Evolutionary conservation across 2,797 vertebrate species (phyloP).

Genomic region (Pelodytes ibericus): DNA sequence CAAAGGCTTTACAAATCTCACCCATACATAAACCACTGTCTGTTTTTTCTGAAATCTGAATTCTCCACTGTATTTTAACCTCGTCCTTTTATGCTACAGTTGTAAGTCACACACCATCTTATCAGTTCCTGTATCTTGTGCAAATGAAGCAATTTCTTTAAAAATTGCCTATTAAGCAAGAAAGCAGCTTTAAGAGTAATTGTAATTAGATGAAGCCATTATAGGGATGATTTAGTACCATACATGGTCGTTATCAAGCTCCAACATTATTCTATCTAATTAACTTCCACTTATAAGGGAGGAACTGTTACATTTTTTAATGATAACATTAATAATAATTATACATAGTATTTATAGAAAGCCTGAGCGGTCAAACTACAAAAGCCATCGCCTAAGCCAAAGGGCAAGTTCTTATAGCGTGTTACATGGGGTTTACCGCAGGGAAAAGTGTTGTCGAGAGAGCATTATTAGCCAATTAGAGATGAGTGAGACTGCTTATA

Average conservation of each 20-base stretch:
- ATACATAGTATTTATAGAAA: slow-evolving; percentile 25
- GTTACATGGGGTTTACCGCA: neutral
- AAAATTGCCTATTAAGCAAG: slow-evolving; percentile 40
- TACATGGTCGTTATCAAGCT: slow-evolving; percentile 34
- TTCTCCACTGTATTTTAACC: neutral
- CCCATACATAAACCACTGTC: no score
- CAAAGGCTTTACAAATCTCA: no score
- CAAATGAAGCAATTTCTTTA: slow-evolving; percentile 23
- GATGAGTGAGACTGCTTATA: slow-evolving; percentile 2
- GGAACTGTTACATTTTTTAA: slow-evolving; percentile 36
- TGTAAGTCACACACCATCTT: neutral
- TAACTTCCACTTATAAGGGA: slow-evolving; percentile 49
- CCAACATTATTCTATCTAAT: slow-evolving; percentile 46
- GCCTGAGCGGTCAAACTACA: slow-evolving; percentile 13
- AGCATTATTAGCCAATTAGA: slow-evolving; percentile 29
- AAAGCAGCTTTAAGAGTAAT: slow-evolving; percentile 29
- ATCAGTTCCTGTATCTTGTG: neutral
- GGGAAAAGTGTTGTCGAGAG: slow-evolving; percentile 1
- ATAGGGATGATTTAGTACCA: slow-evolving; percentile 43
- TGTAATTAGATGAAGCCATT: slow-evolving; percentile 36
- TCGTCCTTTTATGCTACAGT: neutral
- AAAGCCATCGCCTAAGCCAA: neutral
- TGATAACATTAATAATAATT: slow-evolving; percentile 52
- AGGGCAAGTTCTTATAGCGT: neutral
- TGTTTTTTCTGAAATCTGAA: no score